Conservation (phyloP, 1,140 invertebrate genomes). For the Formica exsecta region DNA sequence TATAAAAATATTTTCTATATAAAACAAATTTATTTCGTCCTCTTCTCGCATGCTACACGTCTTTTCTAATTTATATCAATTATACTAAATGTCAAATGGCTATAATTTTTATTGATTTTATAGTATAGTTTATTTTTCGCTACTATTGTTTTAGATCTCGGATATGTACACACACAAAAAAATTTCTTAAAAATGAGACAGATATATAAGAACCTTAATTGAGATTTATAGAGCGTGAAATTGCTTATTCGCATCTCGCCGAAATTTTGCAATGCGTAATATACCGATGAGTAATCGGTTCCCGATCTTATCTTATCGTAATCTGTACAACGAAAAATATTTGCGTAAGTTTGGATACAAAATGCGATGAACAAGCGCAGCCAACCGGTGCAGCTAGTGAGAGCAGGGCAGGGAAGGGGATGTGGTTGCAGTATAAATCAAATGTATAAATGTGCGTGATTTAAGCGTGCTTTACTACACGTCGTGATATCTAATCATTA, state of each 20-base stretch:
- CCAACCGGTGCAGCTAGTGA: too few relatives aligned
- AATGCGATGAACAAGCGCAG: not conserved
- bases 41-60: too few relatives aligned
- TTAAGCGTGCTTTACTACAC: not conserved
- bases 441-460: not conserved
- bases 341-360: constrained; percentile 23
- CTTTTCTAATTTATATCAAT: too few relatives aligned
- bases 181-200: not conserved
- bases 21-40: too few relatives aligned
- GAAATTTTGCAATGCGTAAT: constrained; percentile 12
- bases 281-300: not conserved
- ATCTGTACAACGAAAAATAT: constrained; percentile 18
- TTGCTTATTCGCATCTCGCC: not conserved
- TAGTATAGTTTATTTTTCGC: too few relatives aligned
- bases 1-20: too few relatives aligned
- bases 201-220: constrained; percentile 19
- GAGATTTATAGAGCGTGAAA: not conserved
- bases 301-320: constrained; percentile 45
- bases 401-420: too few relatives aligned
- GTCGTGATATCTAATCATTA: too few relatives aligned
- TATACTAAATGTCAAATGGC: too few relatives aligned
- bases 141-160: too few relatives aligned
- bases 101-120: too few relatives aligned
- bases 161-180: not conserved
- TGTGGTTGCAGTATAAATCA: not conserved